These are phyloP conservation scores for Teleopsis dalmanni DNA, from an alignment of 1,140 invertebrate genomes.

Conservation along the genomic window DNA sequence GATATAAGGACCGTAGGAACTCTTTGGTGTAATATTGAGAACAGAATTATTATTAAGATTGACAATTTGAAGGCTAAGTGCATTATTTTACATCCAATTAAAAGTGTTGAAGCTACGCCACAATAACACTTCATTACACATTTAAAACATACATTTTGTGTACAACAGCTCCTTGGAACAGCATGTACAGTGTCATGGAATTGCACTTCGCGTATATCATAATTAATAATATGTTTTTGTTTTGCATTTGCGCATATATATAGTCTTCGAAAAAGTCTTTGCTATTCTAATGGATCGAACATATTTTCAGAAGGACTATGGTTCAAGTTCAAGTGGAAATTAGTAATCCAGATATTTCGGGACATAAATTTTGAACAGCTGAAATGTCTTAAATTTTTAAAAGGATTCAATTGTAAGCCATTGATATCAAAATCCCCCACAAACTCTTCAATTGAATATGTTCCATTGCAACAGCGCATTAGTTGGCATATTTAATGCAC, in stretches of 20 bases:
- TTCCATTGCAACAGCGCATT: not conserved
- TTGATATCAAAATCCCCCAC: not conserved
- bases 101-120: slow-evolving; percentile 29
- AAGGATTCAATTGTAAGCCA: not conserved
- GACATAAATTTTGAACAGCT: not conserved
- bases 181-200: slow-evolving; percentile 15
- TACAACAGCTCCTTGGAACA: slow-evolving; percentile 20
- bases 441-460: not conserved
- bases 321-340: slow-evolving; percentile 10
- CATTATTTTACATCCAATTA: slow-evolving; percentile 22
- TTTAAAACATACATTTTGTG: slow-evolving; percentile 4
- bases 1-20: not conserved
- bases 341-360: not conserved
- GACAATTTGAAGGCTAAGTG: slow-evolving; percentile 29
- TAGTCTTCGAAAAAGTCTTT: not conserved
- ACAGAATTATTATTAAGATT: slow-evolving; percentile 16
- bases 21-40: slow-evolving; percentile 10
- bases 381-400: not conserved
- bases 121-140: slow-evolving; percentile 12
- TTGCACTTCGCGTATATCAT: not conserved
- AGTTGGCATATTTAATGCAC: slow-evolving; percentile 2
- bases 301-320: not conserved
- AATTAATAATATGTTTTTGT: not conserved
- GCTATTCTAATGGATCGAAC: slow-evolving; percentile 3
- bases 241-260: not conserved